phyloP scores from a whole-genome alignment of 2,113 vertebrate species.

The Rhadina sibilatrix region DNA sequence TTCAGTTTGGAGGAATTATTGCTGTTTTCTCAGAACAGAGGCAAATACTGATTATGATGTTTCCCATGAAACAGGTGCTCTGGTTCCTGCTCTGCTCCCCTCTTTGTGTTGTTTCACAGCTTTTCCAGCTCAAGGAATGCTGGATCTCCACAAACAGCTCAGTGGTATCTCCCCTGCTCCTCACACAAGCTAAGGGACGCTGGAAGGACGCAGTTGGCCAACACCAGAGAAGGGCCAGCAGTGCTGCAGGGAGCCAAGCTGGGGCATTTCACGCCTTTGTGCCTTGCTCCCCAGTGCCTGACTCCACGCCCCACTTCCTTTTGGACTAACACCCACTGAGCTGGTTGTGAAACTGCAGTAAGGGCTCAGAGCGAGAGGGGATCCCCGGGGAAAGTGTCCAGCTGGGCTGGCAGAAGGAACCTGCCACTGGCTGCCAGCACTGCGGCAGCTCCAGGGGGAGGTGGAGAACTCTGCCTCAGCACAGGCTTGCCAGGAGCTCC shows the following conservation, averaged over 20 bases:
- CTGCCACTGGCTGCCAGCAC: background rate
- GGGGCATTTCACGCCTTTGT: background rate
- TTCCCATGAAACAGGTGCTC: background rate
- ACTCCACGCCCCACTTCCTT: background rate
- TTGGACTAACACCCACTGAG: background rate
- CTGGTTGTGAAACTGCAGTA: background rate
- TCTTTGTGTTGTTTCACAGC: background rate
- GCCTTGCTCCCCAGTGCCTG: background rate
- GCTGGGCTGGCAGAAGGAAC: background rate
- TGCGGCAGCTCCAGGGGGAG: background rate
- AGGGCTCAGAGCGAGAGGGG: fast-evolving
- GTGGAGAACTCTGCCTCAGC: background rate
- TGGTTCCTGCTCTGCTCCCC: background rate
- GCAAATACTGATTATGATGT: background rate
- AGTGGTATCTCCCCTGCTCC: background rate
- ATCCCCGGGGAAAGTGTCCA: too few species aligned
- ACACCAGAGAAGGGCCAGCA: background rate
- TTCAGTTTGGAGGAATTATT: background rate
- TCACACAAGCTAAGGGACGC: background rate
- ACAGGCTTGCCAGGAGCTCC: background rate
- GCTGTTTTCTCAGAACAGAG: background rate
- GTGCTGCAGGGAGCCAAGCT: background rate
- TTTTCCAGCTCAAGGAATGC: background rate
- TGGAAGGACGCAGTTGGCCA: background rate
- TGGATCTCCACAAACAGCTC: background rate